Conservation (phyloP, 2,888 invertebrate species). For the Morpho deidamia region DNA sequence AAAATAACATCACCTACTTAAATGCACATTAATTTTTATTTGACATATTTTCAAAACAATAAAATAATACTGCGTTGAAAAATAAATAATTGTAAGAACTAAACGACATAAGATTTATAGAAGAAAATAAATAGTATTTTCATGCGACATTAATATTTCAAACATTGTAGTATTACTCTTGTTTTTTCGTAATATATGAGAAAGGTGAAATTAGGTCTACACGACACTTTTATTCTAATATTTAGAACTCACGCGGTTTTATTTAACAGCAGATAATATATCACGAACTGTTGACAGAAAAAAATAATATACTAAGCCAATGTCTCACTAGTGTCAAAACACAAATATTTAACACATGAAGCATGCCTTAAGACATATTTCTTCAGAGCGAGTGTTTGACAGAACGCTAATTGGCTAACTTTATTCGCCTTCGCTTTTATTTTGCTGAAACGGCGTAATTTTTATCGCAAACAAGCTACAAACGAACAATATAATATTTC, state of each 20-base stretch:
- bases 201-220: constrained; percentile 24
- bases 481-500: not conserved
- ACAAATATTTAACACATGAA: constrained; percentile 2
- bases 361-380: constrained; percentile 13
- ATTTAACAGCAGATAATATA: constrained; percentile 20
- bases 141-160: no score
- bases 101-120: no score
- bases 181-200: constrained; percentile 6
- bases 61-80: no score
- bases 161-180: not conserved
- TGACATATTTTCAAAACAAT: no score
- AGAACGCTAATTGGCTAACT: constrained; percentile 25
- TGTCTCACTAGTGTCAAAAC: constrained; percentile 4
- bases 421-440: constrained; percentile 16
- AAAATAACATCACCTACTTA: no score
- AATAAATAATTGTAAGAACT: no score
- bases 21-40: no score
- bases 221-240: constrained; percentile 22
- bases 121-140: no score
- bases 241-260: constrained; percentile 24
- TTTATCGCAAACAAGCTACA: not conserved
- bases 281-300: constrained; percentile 18
- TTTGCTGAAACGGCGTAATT: not conserved
- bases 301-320: constrained; percentile 9
- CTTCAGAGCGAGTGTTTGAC: constrained; percentile 20